Percentiles rank a stretch among this genome's conserved stretches.
phyloP scores from a whole-genome alignment of 1,140 invertebrate species.

The Formica exsecta region DNA sequence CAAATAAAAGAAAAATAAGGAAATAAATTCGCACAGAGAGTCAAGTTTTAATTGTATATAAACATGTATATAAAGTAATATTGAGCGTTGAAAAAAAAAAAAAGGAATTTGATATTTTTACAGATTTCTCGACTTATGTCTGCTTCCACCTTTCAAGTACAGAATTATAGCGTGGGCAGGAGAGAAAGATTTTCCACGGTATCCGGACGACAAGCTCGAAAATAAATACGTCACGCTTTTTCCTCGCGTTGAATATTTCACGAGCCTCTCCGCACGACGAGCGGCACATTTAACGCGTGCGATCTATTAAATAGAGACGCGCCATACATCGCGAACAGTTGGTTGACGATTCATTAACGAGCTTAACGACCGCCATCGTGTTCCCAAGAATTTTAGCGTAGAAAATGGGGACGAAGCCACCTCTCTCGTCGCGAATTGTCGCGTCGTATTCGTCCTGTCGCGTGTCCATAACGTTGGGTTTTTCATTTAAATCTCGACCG shows the following conservation, averaged over 20 bases:
- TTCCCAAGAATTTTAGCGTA: conserved; percentile 34
- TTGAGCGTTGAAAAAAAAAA: neutral
- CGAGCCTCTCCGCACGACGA: conserved; percentile 28
- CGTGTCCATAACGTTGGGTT: neutral
- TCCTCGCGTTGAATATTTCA: conserved; percentile 48
- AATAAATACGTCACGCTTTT: conserved; percentile 43
- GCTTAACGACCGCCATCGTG: conserved; percentile 40
- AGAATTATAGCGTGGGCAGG: conserved; percentile 3
- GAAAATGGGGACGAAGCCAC: neutral
- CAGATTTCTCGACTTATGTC: neutral
- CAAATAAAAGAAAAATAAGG: neutral
- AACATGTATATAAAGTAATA: neutral
- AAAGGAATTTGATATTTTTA: neutral
- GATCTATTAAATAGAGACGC: conserved; percentile 57
- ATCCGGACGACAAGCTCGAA: conserved; percentile 19
- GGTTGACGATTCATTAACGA: conserved; percentile 50
- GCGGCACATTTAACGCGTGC: conserved; percentile 51
- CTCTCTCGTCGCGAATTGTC: neutral
- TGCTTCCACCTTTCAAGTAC: neutral
- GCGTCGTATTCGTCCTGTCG: neutral
- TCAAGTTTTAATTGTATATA: too few species aligned
- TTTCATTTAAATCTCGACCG: conserved; percentile 1
- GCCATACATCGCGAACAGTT: conserved; percentile 22
- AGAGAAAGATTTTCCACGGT: conserved; percentile 1
- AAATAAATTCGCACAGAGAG: neutral